Evolutionary conservation across 2,797 vertebrate species (phyloP).

Genomic region (Mastacembelus armatus): DNA sequence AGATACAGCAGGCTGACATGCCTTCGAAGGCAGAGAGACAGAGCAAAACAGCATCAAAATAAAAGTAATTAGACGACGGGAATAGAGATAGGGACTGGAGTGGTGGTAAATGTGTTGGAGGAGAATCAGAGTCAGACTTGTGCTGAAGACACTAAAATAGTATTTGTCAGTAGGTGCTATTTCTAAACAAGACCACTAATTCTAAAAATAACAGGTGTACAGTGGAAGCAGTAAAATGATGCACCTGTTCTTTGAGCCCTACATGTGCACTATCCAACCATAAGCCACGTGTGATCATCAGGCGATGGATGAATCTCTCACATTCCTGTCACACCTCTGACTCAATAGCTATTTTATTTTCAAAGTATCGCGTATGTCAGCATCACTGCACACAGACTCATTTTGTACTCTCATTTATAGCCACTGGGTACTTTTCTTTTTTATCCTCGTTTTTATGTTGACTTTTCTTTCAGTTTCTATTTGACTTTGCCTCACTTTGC

Average conservation of each 20-base stretch:
- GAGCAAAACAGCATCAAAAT: constrained; percentile 48
- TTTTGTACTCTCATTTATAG: constrained; percentile 10
- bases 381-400: constrained; percentile 24
- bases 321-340: constrained; percentile 37
- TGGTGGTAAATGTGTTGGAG: constrained; percentile 18
- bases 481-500: constrained; percentile 72
- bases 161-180: constrained; percentile 51
- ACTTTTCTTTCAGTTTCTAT: constrained; percentile 58
- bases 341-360: constrained; percentile 32
- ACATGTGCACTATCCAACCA: not conserved
- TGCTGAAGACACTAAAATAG: constrained; percentile 40
- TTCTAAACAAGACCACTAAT: constrained; percentile 55
- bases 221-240: constrained; percentile 22
- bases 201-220: constrained; percentile 50
- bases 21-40: constrained; percentile 22
- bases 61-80: constrained; percentile 54
- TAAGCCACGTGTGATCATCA: constrained; percentile 27
- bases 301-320: constrained; percentile 1
- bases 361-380: constrained; percentile 26
- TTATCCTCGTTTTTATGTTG: too few species aligned
- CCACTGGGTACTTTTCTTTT: constrained; percentile 13
- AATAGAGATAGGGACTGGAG: constrained; percentile 25
- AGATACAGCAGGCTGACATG: constrained; percentile 17
- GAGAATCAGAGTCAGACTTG: constrained; percentile 8
- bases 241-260: constrained; percentile 33